A percentile compares a stretch with the other conserved stretches of the same genome.
Conservation (phyloP, 2,113 vertebrate genomes). For the Andinoacara biseriatus region DNA sequence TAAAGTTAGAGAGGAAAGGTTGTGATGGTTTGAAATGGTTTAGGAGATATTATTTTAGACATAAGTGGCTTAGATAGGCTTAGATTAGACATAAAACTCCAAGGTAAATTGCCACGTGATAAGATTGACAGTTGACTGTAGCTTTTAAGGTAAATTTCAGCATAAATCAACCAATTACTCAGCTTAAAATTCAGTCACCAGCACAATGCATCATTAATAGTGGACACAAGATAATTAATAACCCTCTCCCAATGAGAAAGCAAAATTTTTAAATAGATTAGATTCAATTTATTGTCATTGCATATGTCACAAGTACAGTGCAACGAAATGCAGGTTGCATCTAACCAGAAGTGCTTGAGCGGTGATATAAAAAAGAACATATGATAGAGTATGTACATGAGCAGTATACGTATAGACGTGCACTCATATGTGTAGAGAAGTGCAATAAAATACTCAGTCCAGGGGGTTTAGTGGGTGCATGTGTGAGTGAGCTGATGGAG, state of each 20-base stretch:
- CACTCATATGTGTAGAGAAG: too few relatives aligned
- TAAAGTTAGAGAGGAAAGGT: too few relatives aligned
- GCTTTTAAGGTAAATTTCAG: constrained; percentile 1
- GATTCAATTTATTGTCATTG: too few relatives aligned
- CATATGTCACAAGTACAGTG: too few relatives aligned
- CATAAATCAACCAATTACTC: not conserved
- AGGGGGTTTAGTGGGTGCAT: too few relatives aligned
- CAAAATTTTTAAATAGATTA: not conserved
- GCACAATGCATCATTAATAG: not conserved
- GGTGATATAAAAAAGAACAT: too few relatives aligned
- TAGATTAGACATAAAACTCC: not conserved
- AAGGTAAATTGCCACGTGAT: not conserved
- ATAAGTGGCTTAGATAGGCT: not conserved
- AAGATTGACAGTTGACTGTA: not conserved
- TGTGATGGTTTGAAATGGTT: not conserved
- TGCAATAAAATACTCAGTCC: too few relatives aligned
- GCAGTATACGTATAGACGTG: too few relatives aligned
- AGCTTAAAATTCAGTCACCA: not conserved
- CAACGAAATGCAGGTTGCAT: too few relatives aligned
- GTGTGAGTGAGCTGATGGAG: too few relatives aligned
- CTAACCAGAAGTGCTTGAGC: too few relatives aligned
- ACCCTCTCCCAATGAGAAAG: not conserved
- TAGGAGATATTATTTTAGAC: not conserved
- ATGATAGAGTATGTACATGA: too few relatives aligned
- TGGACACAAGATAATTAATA: not conserved